Base-by-base conservation (phyloP, 2,797 vertebrate species). In the Epinephelus awoara region DNA sequence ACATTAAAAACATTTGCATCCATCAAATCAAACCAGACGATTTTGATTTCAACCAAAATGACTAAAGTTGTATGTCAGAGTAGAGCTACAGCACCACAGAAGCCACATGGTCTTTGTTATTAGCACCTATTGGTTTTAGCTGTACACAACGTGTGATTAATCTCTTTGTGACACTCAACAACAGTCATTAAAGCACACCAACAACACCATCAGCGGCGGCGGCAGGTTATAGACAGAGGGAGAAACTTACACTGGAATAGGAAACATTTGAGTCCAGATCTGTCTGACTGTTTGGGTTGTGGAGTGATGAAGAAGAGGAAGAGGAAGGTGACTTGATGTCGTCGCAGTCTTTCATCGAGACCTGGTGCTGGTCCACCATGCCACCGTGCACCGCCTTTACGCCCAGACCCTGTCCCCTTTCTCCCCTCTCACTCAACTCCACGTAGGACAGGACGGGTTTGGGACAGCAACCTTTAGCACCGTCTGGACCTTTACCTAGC, bases 181-280 rank as follows among this genome's bases (percentile, higher is more conserved):
- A 80, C 87, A 84, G 88, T 87, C 81, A 71, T 71, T 77, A 83
- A 80, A 89, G 80, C 88, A 92, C 88, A 91, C 77, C 85, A 86
- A 86, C 90, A 93, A 87, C 88, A 90, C 40, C 90, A 86, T 84
- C 96, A 81, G 84, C 88, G 88, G 88, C 89, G 91, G 88, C 91
- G 90, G 85, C 89, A 71, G 88, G 87, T 93, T 92, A 93, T 59
- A 95, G 90, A 92, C 94, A 95, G 86, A 93, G 85, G 80, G 92
- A 94, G 85, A 92, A 91, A 96, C 97, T 97, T 96, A 99, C 98
- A 97, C 98, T 98, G 95, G 98, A 97, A 96, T 97, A 98, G 94
- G 97, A 96, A 92, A 97, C 96, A 91, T 97, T 98, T 93, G 98
- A 97, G 95, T 99, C 98, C 95, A 98, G 95, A 93, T 97, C 97